Evolutionary conservation across 2,797 vertebrate genomes (phyloP).

Genomic region (Diglossa cyanea): DNA sequence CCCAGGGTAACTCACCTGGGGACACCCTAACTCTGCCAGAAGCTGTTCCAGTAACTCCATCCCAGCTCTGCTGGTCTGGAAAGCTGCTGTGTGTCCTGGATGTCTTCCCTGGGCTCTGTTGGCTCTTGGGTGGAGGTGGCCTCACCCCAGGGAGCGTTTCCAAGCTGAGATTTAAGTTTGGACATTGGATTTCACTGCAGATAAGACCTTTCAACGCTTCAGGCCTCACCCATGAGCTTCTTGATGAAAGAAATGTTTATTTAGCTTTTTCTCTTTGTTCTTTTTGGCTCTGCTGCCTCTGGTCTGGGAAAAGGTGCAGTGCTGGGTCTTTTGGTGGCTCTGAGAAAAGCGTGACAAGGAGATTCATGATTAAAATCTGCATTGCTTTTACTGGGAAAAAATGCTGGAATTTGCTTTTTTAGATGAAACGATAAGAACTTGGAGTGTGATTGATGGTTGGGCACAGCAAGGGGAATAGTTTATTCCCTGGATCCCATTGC

Average conservation of each 20-base stretch:
- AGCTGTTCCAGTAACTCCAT: not conserved
- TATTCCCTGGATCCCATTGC: not conserved
- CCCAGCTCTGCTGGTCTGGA: not conserved
- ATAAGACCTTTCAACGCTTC: fast-evolving
- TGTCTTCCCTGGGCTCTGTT: not conserved
- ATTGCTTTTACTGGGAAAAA: not conserved
- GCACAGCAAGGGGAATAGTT: not conserved
- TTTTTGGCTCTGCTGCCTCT: not conserved
- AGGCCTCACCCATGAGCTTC: conserved; percentile 5
- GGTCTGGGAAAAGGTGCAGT: not conserved
- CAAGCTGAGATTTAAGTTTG: not conserved
- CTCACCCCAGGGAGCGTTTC: fast-evolving
- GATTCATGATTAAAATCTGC: not conserved
- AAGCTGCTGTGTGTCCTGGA: fast-evolving
- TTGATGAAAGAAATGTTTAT: conserved; percentile 4
- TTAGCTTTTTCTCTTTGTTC: not conserved
- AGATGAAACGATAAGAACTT: not conserved
- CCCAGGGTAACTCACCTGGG: not conserved
- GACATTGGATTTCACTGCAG: not conserved
- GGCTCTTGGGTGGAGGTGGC: not conserved
- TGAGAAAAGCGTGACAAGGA: not conserved
- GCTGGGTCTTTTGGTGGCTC: not conserved
- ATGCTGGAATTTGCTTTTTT: fast-evolving
- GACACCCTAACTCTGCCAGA: fast-evolving
- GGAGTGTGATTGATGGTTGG: not conserved